Evolutionary conservation across 2,888 invertebrate species (phyloP).

Genomic region (Abscondita cerata): DNA sequence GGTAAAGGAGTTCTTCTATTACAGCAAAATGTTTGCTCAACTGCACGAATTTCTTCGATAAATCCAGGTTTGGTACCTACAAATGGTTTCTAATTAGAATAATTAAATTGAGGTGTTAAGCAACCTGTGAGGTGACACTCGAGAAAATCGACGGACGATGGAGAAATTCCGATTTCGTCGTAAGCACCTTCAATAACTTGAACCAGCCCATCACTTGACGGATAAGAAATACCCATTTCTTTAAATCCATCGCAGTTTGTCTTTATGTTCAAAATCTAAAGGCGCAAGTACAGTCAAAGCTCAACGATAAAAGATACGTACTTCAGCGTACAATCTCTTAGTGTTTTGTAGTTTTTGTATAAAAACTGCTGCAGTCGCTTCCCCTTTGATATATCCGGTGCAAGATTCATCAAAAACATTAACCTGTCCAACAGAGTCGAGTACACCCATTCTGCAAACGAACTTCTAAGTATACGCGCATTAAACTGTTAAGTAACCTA

Average conservation of each 20-base stretch:
- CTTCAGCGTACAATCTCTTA: no score
- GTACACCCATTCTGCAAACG: no score
- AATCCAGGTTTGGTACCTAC: slow-evolving; percentile 75
- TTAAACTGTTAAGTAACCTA: slow-evolving; percentile 51
- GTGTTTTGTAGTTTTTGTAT: slow-evolving; percentile 62
- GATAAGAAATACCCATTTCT: slow-evolving; percentile 33
- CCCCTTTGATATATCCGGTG: slow-evolving; percentile 82
- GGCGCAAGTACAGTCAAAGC: background rate
- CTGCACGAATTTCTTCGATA: slow-evolving; percentile 84
- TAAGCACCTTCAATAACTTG: slow-evolving; percentile 66
- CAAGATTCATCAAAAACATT: slow-evolving; percentile 89
- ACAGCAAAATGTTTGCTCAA: slow-evolving; percentile 79
- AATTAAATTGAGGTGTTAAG: no score
- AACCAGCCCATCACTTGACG: slow-evolving; percentile 61
- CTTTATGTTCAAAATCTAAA: slow-evolving; percentile 24
- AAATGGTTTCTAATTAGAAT: no score
- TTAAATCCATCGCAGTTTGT: slow-evolving; percentile 33
- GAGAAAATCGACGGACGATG: slow-evolving; percentile 72
- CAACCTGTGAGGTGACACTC: slow-evolving; percentile 73
- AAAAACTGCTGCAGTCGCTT: slow-evolving; percentile 74
- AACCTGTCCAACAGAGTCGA: no score
- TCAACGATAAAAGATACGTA: no score
- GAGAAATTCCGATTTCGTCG: slow-evolving; percentile 71
- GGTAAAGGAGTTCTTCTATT: slow-evolving; percentile 73
- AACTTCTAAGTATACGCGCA: no score